Percentiles rank a stretch among this genome's conserved stretches.
These are phyloP conservation scores for Drosophila dives DNA, from an alignment of 2,888 invertebrate genomes.

Conservation along the genomic window DNA sequence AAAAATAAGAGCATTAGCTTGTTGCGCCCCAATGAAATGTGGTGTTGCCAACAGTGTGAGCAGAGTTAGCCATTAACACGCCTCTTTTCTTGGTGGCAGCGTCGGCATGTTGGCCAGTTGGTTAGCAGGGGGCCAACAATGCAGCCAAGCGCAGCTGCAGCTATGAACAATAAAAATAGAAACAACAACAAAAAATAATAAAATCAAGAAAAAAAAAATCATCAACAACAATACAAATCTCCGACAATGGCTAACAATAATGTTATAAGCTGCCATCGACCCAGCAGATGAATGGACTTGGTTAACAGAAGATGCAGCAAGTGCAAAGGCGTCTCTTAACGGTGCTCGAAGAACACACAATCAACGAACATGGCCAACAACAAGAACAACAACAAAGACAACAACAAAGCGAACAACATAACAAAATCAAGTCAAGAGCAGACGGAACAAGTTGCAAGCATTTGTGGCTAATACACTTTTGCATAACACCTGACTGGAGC, in stretches of 20 bases:
- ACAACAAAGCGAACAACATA: constrained; percentile 27
- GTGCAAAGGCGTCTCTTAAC: constrained; percentile 59
- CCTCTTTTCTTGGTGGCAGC: constrained; percentile 33
- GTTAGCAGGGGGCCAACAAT: constrained; percentile 24
- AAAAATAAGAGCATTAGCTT: constrained; percentile 21
- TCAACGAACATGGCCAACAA: constrained; percentile 29
- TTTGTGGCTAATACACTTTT: constrained; percentile 68
- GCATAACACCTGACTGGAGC: constrained; percentile 69
- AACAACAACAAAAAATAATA: neutral
- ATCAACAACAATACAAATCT: constrained; percentile 35
- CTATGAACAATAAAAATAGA: constrained; percentile 1
- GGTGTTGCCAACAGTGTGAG: constrained; percentile 9
- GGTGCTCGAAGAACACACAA: constrained; percentile 56
- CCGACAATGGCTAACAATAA: constrained; percentile 40
- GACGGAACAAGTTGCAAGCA: constrained; percentile 18
- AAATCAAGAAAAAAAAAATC: constrained; percentile 32
- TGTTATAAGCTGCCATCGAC: constrained; percentile 52
- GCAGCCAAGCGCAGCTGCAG: constrained; percentile 42
- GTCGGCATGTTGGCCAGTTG: constrained; percentile 30
- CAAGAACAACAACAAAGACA: neutral
- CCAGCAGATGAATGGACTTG: constrained; percentile 43
- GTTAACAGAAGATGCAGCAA: constrained; percentile 22
- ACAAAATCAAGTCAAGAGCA: constrained; percentile 38
- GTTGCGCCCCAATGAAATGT: constrained; percentile 26
- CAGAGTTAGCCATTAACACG: constrained; percentile 45